Evolutionary conservation across 2,113 vertebrate genomes (phyloP), one percentile per base, ranked within the genome.

Genomic region (Cyprichromis sp.): DNA sequence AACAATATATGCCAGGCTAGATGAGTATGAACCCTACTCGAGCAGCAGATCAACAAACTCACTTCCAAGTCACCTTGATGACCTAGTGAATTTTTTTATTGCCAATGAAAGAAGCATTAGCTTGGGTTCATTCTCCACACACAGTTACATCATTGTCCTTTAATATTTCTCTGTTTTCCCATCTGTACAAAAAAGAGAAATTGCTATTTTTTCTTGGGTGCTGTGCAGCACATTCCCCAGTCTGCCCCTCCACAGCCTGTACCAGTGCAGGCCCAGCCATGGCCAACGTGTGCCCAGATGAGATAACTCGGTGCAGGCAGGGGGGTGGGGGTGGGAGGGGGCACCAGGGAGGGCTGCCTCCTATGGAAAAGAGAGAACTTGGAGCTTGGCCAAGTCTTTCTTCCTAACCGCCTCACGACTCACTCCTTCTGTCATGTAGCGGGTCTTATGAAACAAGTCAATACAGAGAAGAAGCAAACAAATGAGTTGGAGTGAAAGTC

Each of bases 281-380:
- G 81, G 91, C 94, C 90, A 95, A 93, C 87, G 95, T 87, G 95
- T 96, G 96, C 94, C 96, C 95, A 96, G 93, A 95, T 96, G 96
- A 97, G 96, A 97, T 97, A 96, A 96, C 95, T 95, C 57, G 4
- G 90, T 85, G 88, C 88, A 94, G 85, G 91, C 92, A 88, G 91
- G 85, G 84, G 87, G 81, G 86, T 24, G 85, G 76, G 86, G 40
- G 78, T 1, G 80, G 54, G 53, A 31, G 86, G 61, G 78, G 81
- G 81, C 57, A 87, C 84, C 78, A 83, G 86, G 84, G 91, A 93
- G 91, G 80, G 89, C 86, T 86, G 93, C 90, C 91, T 94, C 94
- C 88, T 92, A 92, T 92, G 88, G 86, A 93, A 92, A 93, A 61
- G 79, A 92, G 86, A 86, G 88, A 93, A 85, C 54, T 88, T 96